These are phyloP conservation scores for Oreotragus oreotragus DNA, from an alignment of 2,113 vertebrate genomes.

Conservation along the genomic window DNA sequence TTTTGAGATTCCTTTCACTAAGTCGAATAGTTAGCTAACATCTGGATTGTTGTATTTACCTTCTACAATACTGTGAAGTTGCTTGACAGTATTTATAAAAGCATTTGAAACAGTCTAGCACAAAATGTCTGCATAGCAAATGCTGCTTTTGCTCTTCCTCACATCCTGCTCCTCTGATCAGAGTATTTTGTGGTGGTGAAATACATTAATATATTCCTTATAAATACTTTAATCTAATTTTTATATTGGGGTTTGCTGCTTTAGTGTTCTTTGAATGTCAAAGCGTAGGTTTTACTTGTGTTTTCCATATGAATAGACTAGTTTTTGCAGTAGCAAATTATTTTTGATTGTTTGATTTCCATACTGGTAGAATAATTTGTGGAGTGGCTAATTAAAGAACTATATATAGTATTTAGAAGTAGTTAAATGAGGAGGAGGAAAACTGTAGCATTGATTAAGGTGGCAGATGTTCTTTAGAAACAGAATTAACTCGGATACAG, in stretches of 20 bases:
- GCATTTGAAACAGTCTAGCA: not conserved
- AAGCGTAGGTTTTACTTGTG: not conserved
- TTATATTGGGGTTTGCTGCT: not conserved
- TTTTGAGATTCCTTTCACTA: conserved; percentile 16
- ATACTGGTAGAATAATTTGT: not conserved
- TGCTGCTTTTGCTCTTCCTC: not conserved
- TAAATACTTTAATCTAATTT: not conserved
- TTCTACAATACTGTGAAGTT: not conserved
- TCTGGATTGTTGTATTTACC: not conserved
- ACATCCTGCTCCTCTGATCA: not conserved
- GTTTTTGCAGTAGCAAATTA: not conserved
- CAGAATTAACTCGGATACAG: not conserved
- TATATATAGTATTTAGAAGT: not conserved
- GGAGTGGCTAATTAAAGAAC: not conserved
- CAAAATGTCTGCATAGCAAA: not conserved
- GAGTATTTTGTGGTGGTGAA: not conserved
- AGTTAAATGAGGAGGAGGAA: not conserved
- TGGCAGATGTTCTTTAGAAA: not conserved
- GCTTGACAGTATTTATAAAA: not conserved
- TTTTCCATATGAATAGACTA: not conserved
- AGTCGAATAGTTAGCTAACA: not conserved
- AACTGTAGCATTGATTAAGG: not conserved
- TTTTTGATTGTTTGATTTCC: conserved; percentile 28
- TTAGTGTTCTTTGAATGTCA: not conserved
- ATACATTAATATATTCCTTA: not conserved